Conservation (phyloP, 2,888 invertebrate species). For the Belgica antarctica region DNA sequence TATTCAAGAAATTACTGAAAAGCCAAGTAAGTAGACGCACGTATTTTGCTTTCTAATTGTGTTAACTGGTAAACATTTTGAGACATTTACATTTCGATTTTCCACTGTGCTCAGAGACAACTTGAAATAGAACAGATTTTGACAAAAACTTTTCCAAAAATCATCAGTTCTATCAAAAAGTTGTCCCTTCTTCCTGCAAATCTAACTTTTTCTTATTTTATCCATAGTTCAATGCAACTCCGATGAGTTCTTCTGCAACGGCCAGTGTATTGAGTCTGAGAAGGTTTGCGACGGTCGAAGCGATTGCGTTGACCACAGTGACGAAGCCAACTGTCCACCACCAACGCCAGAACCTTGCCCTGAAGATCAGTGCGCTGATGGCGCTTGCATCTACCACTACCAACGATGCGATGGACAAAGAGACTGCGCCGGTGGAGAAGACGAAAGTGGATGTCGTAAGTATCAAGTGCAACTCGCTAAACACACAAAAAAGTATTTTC, state of each 20-base stretch:
- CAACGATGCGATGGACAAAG: conserved; percentile 58
- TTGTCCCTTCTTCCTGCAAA: no score
- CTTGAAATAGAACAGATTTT: no score
- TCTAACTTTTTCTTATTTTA: no score
- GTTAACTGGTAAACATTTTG: no score
- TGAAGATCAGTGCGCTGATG: conserved; percentile 57
- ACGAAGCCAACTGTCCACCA: conserved; percentile 56
- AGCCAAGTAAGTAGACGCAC: conserved; percentile 56
- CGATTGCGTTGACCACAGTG: conserved; percentile 64
- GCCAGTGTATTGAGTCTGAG: conserved; percentile 61
- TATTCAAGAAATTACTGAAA: conserved; percentile 45
- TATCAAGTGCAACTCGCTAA: conserved; percentile 43
- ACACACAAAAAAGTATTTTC: no score
- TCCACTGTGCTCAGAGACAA: no score
- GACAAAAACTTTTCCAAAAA: no score
- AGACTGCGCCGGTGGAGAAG: conserved; percentile 62
- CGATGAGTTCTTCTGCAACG: conserved; percentile 60
- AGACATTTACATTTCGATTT: no score
- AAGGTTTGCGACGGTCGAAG: conserved; percentile 62
- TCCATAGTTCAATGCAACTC: conserved; percentile 44
- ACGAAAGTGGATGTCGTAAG: conserved; percentile 61
- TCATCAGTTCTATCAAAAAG: no score
- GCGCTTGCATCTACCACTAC: conserved; percentile 55
- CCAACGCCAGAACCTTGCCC: conserved; percentile 28
- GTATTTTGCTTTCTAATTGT: no score